These are phyloP conservation scores for Microcebus jonahi DNA, from an alignment of 2,113 vertebrate genomes.

Conservation along the genomic window DNA sequence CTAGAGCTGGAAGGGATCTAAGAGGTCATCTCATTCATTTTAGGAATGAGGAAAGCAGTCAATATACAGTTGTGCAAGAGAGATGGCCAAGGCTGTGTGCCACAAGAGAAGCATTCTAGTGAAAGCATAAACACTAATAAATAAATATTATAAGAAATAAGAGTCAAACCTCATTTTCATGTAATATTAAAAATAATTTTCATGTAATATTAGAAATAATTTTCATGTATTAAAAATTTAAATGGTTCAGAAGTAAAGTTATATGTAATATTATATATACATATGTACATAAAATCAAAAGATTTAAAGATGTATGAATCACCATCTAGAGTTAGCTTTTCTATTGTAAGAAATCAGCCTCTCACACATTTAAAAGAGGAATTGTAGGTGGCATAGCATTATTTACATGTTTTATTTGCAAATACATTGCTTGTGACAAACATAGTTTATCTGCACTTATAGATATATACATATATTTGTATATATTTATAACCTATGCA, in stretches of 20 bases:
- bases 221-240: background rate
- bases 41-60: background rate
- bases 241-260: background rate
- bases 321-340: background rate
- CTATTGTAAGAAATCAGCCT: background rate
- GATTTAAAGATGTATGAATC: background rate
- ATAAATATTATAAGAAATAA: background rate
- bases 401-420: slow-evolving; percentile 63
- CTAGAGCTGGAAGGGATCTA: background rate
- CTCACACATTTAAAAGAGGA: background rate
- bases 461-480: slow-evolving; percentile 46
- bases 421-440: slow-evolving; percentile 47
- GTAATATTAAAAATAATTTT: background rate
- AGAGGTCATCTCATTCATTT: background rate
- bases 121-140: background rate
- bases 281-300: background rate
- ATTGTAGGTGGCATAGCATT: background rate
- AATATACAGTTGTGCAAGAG: background rate
- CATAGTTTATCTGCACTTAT: slow-evolving; percentile 46
- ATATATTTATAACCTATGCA: slow-evolving; percentile 33
- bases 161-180: background rate
- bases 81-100: background rate
- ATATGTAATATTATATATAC: background rate
- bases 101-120: background rate
- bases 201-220: too few relatives aligned